Percentiles rank a stretch among this genome's conserved stretches.
Evolutionary conservation across 1,140 invertebrate genomes (phyloP).

Genomic region (Theocolax elegans): DNA sequence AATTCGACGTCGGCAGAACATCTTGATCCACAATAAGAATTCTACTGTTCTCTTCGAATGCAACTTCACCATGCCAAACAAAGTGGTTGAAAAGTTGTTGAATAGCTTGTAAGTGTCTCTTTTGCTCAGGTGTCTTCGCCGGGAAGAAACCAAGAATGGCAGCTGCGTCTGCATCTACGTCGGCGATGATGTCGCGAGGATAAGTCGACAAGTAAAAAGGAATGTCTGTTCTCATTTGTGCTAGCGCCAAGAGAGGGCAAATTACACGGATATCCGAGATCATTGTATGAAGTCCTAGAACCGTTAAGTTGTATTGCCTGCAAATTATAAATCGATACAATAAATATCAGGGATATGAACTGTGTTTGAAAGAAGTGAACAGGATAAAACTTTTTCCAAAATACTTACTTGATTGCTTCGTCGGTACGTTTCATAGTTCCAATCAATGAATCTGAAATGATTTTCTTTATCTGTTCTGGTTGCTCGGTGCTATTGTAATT

Average conservation of each 20-base stretch:
- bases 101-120: slow-evolving; percentile 80
- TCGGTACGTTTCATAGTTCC: slow-evolving; percentile 52
- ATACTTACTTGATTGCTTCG: slow-evolving; percentile 24
- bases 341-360: background rate
- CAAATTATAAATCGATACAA: slow-evolving; percentile 14
- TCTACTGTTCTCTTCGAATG: slow-evolving; percentile 65
- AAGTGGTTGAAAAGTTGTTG: slow-evolving; percentile 85
- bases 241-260: slow-evolving; percentile 78
- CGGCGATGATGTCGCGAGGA: slow-evolving; percentile 70
- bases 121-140: slow-evolving; percentile 76
- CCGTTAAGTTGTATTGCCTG: slow-evolving; percentile 74
- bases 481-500: slow-evolving; percentile 73
- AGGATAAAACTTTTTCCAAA: background rate
- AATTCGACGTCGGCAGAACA: slow-evolving; percentile 70
- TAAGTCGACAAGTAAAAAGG: slow-evolving; percentile 81
- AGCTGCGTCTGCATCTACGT: slow-evolving; percentile 76
- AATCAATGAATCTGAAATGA: slow-evolving; percentile 74
- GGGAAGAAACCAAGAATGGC: slow-evolving; percentile 83
- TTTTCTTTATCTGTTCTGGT: slow-evolving; percentile 71
- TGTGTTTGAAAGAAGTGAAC: slow-evolving; percentile 1
- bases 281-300: slow-evolving; percentile 75
- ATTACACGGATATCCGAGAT: slow-evolving; percentile 83
- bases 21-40: slow-evolving; percentile 78
- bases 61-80: slow-evolving; percentile 77
- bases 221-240: slow-evolving; percentile 71